Evolutionary conservation across 2,888 invertebrate genomes (phyloP).

Genomic region (Parochlus steinenii): DNA sequence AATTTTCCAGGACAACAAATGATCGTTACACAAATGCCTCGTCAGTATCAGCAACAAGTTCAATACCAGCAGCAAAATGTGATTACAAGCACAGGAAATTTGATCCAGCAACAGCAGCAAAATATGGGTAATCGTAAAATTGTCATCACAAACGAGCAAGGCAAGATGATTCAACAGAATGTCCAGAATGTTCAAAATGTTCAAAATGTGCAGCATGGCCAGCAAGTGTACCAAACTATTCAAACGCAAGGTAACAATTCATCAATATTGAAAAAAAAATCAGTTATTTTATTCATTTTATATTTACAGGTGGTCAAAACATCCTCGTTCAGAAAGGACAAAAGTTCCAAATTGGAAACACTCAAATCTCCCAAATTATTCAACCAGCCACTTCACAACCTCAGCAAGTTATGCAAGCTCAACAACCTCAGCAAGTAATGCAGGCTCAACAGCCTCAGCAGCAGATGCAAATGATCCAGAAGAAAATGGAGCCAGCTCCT

Average conservation of each 20-base stretch:
- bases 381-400: slow-evolving; percentile 19
- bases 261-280: too few species aligned
- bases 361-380: slow-evolving; percentile 14
- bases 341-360: slow-evolving; percentile 11
- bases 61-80: neutral
- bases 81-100: neutral
- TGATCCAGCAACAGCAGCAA: slow-evolving; percentile 14
- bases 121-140: slow-evolving; percentile 12
- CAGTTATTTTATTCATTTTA: too few species aligned
- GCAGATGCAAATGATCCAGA: slow-evolving; percentile 15
- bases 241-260: neutral
- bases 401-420: slow-evolving; percentile 17
- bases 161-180: neutral
- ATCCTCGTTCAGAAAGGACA: slow-evolving; percentile 11
- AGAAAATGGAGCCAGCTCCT: slow-evolving; percentile 7
- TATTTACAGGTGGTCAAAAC: too few species aligned
- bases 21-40: slow-evolving; percentile 8
- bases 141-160: slow-evolving; percentile 8
- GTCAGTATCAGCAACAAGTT: slow-evolving; percentile 10
- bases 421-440: slow-evolving; percentile 15
- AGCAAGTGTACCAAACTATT: neutral
- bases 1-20: slow-evolving; percentile 12
- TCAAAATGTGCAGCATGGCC: slow-evolving; percentile 1
- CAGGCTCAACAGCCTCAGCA: slow-evolving; percentile 14
- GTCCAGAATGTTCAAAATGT: neutral